Percentiles rank a stretch among this genome's conserved stretches.
These are phyloP conservation scores for Aphelocoma coerulescens DNA, from an alignment of 2,113 vertebrate genomes.

Conservation along the genomic window DNA sequence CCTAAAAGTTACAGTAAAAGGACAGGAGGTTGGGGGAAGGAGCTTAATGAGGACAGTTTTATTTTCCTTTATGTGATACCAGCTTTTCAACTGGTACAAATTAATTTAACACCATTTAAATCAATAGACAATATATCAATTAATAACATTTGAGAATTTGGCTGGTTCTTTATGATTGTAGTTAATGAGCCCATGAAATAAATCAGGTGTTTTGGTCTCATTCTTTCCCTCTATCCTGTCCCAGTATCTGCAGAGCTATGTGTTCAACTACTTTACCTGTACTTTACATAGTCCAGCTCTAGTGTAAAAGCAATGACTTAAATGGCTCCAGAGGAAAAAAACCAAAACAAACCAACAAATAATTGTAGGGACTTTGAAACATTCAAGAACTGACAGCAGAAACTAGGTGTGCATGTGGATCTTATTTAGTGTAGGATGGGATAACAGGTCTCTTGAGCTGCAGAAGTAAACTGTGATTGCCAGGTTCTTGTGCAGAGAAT, in stretches of 20 bases:
- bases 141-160: neutral
- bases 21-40: neutral
- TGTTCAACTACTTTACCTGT: conserved; percentile 31
- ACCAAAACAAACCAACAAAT: neutral
- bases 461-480: conserved; percentile 7
- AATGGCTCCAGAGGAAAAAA: neutral
- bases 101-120: neutral
- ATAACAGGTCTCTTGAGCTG: conserved; percentile 9
- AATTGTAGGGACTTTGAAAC: conserved; percentile 25
- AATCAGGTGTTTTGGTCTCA: neutral
- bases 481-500: conserved; percentile 18
- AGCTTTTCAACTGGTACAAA: conserved; percentile 24
- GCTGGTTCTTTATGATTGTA: neutral
- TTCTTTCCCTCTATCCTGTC: conserved; percentile 55
- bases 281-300: conserved; percentile 37
- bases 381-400: conserved; percentile 18
- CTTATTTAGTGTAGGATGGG: conserved; percentile 6
- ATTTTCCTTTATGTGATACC: neutral
- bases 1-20: conserved; percentile 52
- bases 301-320: conserved; percentile 15
- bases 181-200: neutral
- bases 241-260: conserved; percentile 25
- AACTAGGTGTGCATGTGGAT: neutral
- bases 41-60: neutral
- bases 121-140: neutral